These are phyloP conservation scores for Protonemura montana DNA, from an alignment of 2,888 invertebrate species.

Conservation along the genomic window DNA sequence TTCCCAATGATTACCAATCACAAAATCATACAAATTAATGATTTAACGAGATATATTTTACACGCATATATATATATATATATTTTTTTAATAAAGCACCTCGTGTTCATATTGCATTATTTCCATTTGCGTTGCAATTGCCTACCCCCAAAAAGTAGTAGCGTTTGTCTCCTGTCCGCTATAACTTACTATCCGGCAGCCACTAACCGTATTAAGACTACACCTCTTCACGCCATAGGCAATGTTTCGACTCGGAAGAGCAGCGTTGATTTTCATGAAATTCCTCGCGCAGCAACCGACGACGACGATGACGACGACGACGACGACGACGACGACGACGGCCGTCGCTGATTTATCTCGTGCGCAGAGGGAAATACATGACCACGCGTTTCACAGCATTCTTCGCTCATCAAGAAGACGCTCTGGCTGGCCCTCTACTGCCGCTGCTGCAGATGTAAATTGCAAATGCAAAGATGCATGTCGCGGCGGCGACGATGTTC, in stretches of 20 bases:
- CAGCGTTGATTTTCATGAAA: not conserved
- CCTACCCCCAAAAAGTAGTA: too few species aligned
- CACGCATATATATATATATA: too few species aligned
- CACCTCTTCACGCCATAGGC: not conserved
- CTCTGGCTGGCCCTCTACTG: not conserved
- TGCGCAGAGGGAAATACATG: not conserved
- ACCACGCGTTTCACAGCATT: conserved; percentile 7
- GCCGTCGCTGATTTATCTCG: not conserved
- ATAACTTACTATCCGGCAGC: not conserved
- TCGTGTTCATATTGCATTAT: too few species aligned
- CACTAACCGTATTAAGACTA: not conserved
- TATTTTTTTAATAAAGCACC: too few species aligned
- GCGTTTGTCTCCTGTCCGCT: too few species aligned
- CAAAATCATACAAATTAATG: too few species aligned
- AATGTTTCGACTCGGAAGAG: not conserved
- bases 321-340: not conserved
- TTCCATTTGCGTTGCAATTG: too few species aligned
- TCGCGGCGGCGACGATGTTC: not conserved
- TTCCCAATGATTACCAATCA: too few species aligned
- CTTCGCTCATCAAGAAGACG: not conserved
- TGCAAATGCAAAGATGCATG: not conserved
- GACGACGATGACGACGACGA: not conserved
- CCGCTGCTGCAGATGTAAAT: not conserved
- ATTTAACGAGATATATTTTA: too few species aligned
- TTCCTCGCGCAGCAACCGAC: not conserved